Conservation (phyloP, 2,888 invertebrate species). For the Diogma glabrata region DNA sequence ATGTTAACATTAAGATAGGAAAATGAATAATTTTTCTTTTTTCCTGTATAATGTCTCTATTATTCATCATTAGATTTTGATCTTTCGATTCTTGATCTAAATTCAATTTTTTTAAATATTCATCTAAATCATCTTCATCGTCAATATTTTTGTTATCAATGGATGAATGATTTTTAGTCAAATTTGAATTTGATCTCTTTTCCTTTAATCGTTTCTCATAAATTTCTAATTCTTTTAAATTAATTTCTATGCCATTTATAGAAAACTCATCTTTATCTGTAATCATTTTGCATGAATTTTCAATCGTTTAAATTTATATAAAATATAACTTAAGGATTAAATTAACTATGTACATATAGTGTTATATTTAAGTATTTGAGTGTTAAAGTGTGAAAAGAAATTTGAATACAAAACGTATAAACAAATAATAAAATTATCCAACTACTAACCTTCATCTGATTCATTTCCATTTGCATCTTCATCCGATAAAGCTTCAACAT, state of each 20-base stretch:
- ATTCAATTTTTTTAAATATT: slow-evolving; percentile 33
- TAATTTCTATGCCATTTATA: slow-evolving; percentile 37
- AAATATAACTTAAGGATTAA: no score
- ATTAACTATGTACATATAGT: no score
- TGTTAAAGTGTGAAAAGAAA: no score
- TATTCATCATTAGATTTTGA: slow-evolving; percentile 8
- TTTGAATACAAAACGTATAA: slow-evolving; percentile 13
- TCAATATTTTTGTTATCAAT: background rate
- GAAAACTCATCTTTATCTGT: slow-evolving; percentile 33
- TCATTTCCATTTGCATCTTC: slow-evolving; percentile 71
- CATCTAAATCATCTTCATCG: slow-evolving; percentile 32
- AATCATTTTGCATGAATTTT: slow-evolving; percentile 22
- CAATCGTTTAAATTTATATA: no score
- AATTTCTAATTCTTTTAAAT: slow-evolving; percentile 35
- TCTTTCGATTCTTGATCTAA: slow-evolving; percentile 21
- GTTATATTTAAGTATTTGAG: no score
- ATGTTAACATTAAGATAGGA: slow-evolving; percentile 17
- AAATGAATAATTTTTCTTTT: no score
- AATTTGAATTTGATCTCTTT: slow-evolving; percentile 19
- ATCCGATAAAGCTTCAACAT: slow-evolving; percentile 41
- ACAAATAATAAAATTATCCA: no score
- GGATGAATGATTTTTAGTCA: background rate
- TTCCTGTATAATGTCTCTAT: slow-evolving; percentile 1
- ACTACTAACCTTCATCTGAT: slow-evolving; percentile 55
- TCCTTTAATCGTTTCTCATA: slow-evolving; percentile 32